These are phyloP conservation scores for Campylomormyrus numenius DNA, from an alignment of 2,113 vertebrate genomes.

Conservation along the genomic window DNA sequence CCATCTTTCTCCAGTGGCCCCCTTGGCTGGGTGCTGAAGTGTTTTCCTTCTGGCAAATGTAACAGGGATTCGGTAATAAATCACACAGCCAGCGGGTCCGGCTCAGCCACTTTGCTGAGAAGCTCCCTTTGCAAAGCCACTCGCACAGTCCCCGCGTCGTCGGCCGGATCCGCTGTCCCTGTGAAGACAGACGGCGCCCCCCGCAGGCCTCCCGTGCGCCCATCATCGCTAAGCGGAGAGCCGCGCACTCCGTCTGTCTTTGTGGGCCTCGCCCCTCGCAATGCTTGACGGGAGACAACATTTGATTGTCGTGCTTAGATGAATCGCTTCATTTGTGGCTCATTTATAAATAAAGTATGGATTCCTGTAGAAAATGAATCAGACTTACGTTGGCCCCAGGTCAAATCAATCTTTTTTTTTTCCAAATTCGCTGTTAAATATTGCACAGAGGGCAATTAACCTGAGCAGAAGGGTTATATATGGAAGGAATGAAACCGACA, in stretches of 20 bases:
- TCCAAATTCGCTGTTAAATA: neutral
- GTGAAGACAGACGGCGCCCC: neutral
- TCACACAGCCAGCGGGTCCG: constrained; percentile 43
- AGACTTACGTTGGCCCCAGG: neutral
- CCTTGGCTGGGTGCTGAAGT: constrained; percentile 41
- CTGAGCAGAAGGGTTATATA: neutral
- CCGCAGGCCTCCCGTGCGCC: neutral
- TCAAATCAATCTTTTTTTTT: neutral
- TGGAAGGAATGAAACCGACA: neutral
- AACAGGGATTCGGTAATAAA: constrained; percentile 51
- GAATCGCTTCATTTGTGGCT: neutral
- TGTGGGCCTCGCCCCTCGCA: neutral
- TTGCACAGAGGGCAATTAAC: constrained; percentile 4
- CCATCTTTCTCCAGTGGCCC: constrained; percentile 48
- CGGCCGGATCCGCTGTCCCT: neutral
- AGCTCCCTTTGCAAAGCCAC: constrained; percentile 40
- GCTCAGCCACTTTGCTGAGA: constrained; percentile 37
- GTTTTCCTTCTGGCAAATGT: constrained; percentile 61
- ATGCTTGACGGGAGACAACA: neutral
- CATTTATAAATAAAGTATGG: constrained; percentile 10
- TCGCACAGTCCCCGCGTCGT: constrained; percentile 36
- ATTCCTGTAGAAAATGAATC: neutral
- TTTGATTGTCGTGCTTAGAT: neutral
- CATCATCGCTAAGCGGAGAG: neutral
- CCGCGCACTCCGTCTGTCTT: neutral